Base-by-base conservation (phyloP, 2,797 vertebrate genomes). In the Bufotes viridis region DNA sequence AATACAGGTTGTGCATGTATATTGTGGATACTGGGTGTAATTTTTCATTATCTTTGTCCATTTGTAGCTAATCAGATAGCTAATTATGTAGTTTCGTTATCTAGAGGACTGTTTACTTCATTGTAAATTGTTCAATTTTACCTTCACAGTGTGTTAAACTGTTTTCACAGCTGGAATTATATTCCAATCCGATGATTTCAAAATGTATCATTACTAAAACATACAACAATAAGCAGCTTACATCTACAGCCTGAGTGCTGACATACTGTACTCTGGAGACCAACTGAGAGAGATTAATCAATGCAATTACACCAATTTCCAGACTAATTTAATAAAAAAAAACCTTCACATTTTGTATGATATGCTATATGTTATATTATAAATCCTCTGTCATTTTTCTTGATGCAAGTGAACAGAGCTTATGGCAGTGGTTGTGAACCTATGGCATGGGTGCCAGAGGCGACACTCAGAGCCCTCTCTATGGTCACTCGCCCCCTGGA, bases 1-100 rank as follows among this genome's bases (percentile, higher is more conserved):
- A 69, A 12, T 78, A 26, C 81, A 84, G 74, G 60, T 65, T 78
- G 63, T 88, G 20, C 24, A 69, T 63, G 20, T 42, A n/a, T 81
- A n/a, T 22, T 49, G 34, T n/a, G 18, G 34, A 81, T n/a, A 81
- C 61, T 61, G 12, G 11, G 20, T n/a, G 42, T 51, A 20, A 75
- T 51, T 53, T 55, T 24, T 22, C 8, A 55, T 78, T 53, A 24
- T 78, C 75, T 13, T 51, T 78, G 12, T 53, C 34, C 12, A 78
- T 67, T 67, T 67, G 63, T 67, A 2, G 61, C 61, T 22, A 67
- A 67, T 55, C 22, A 53, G 49, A 55, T 78, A 24, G 75, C 10
- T 76, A 78, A 24, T 15, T 7, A 55, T 14, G 51, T 14, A 2
- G 22, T 53, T 24, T 53, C 6, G 49, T 75, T 74, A 49, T 74